Base-by-base conservation (phyloP, 2,888 invertebrate genomes). In the Mongoloraphidia duomilia region DNA sequence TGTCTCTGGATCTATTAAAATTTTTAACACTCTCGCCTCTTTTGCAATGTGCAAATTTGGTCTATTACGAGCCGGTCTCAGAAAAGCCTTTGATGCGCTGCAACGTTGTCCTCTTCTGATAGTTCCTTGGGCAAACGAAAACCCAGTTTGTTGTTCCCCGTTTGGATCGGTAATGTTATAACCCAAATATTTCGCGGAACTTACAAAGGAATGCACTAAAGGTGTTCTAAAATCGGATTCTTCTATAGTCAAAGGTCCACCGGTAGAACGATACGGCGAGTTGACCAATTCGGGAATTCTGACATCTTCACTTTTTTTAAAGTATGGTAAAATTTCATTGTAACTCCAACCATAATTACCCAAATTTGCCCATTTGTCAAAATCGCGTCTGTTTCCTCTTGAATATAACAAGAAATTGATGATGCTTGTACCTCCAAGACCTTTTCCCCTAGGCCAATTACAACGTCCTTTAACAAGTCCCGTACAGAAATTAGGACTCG, bases 381-480 rank as follows among this genome's bases (percentile, higher is more conserved):
- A 93, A 68, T 92, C 91, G 41, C 70, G 70, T n/a, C 79, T 79
- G 59, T 87, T 83, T 0, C 90, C 90, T 44, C 92, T 72, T 0
- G 85, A 79, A 62, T 91, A 90, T 2, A 87, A 70, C 81, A 92
- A 82, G 60, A 82, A 89, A 67, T 92, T 91, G 8, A 88, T 80
- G 6, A 87, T 80, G 34, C 87, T 87, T 3, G 83, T 82, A 0
- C 91, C 91, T 0, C 92, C 92, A 14, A 89, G 62, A 1, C 82
- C 85, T 61, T 82, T 84, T 0, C 91, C 91, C 44, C 82, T 73
- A 0, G 84, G 83, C 75, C 83, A 79, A 56, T 75, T 80, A 59
- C 86, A 82, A 36, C 72, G 71, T 45, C 70, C 69, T 36, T 69
- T 71, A 60, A 70, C 65, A 45, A 75, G 63, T 56, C 69, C 71